Evolutionary conservation across 2,888 invertebrate species (phyloP).

Genomic region (Ophion obscuratus): DNA sequence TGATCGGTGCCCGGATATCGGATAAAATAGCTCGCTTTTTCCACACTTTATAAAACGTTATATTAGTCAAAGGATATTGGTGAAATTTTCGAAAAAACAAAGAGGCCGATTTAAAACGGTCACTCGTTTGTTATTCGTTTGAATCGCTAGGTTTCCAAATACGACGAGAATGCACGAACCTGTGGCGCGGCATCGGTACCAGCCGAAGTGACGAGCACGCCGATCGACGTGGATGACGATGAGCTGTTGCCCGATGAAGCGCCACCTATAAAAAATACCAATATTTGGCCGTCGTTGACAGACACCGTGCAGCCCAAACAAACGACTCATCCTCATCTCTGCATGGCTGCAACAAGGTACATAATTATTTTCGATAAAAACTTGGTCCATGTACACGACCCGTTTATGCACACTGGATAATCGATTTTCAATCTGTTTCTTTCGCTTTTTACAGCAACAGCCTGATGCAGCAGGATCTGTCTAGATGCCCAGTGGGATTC

Average conservation of each 20-base stretch:
- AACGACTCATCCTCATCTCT: constrained; percentile 79
- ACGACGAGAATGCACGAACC: constrained; percentile 70
- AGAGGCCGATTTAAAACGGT: neutral
- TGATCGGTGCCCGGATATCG: no score
- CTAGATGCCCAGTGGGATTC: constrained; percentile 82
- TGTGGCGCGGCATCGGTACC: constrained; percentile 65
- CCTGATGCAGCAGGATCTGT: constrained; percentile 65
- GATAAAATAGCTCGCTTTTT: no score
- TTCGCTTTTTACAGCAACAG: constrained; percentile 69
- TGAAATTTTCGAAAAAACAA: neutral
- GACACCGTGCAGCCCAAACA: constrained; percentile 84
- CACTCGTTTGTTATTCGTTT: neutral
- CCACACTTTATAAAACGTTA: no score
- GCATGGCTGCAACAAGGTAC: constrained; percentile 76
- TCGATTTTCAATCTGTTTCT: no score
- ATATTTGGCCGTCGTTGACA: constrained; percentile 87
- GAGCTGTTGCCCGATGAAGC: constrained; percentile 61
- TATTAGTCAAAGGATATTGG: no score
- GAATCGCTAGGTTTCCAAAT: constrained; percentile 72
- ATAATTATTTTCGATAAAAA: neutral
- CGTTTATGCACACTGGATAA: no score
- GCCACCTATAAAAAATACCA: constrained; percentile 83
- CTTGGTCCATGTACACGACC: no score
- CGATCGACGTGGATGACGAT: constrained; percentile 68
- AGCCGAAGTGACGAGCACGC: constrained; percentile 59